Conservation (phyloP, 2,888 invertebrate genomes). For the Drosophila kambysellisi region DNA sequence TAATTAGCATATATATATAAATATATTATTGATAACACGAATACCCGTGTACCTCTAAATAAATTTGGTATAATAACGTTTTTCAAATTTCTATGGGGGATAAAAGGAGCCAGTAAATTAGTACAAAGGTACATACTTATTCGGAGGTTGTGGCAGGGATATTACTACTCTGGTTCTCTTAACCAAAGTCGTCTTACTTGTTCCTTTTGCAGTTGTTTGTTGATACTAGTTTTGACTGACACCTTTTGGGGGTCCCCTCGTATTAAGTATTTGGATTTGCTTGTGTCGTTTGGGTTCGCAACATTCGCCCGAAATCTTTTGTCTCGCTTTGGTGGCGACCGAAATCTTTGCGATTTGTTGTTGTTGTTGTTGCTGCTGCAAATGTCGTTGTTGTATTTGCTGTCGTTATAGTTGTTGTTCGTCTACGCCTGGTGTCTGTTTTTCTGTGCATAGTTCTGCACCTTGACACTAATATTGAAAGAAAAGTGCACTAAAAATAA, state of each 20-base stretch:
- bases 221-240: conserved; percentile 52
- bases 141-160: not conserved
- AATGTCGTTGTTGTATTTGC: conserved; percentile 20
- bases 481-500: conserved; percentile 68
- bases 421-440: conserved; percentile 37
- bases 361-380: conserved; percentile 30
- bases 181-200: conserved; percentile 12
- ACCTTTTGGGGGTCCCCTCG: conserved; percentile 53
- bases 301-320: conserved; percentile 38
- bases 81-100: not conserved
- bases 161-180: not conserved
- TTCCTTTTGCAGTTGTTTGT: conserved; percentile 48
- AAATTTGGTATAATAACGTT: not conserved
- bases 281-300: conserved; percentile 24
- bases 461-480: conserved; percentile 79
- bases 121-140: not conserved
- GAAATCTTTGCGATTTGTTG: conserved; percentile 40
- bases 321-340: conserved; percentile 40
- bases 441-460: conserved; percentile 65
- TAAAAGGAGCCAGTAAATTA: not conserved
- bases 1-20: not conserved
- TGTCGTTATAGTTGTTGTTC: conserved; percentile 32
- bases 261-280: conserved; percentile 47
- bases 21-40: not conserved
- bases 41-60: not conserved